Base-by-base conservation (phyloP, 2,113 vertebrate species). In the Apodemus speciosus region DNA sequence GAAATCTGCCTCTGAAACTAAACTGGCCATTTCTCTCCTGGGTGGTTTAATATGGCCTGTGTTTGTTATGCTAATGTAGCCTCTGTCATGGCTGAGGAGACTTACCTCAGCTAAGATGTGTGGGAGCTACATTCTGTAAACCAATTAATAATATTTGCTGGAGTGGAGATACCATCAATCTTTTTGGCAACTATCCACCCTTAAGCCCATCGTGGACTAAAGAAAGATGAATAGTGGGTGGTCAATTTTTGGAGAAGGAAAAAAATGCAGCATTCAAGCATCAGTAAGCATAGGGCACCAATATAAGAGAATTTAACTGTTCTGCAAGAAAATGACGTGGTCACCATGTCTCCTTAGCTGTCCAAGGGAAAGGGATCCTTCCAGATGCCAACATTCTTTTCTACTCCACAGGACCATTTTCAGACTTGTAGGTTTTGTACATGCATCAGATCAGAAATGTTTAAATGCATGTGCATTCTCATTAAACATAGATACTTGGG, bases 141-240 rank as follows among this genome's bases (percentile, higher is more conserved):
- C 53, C 95, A 95, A 95, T 97, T 97, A 96, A 93, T 95, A 96
- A 85, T 91, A 95, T 96, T 96, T 96, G 51, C 91, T 95, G 73
- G 62, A 96, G 81, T 90, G 72, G 69, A 88, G 90, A 85, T 79
- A 66, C 56, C 88, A 96, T 94, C 94, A 46, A 94, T 97, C 95
- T 96, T 40, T 77, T 92, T 95, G 95, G 72, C 95, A 96, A 80
- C 89, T 91, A 79, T 80, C 68, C 77, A 94, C 73, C 30, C 15
- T 85, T 90, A 92, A 92, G 69, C 40, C 6, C 20, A 43, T 90
- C 68, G 56, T 84, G 15, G 51, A 85, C 56, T 88, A 71, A 92
- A 35, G 35, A 92, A 95, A 94, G 87, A 94, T 64, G 46, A 94
- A 83, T 62, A 71, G 56, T 40, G 43, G 66, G 87, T 91, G 64